Percentiles rank a stretch among this genome's conserved stretches.
Conservation (phyloP, 2,113 vertebrate genomes). For the Antechinus flavipes region DNA sequence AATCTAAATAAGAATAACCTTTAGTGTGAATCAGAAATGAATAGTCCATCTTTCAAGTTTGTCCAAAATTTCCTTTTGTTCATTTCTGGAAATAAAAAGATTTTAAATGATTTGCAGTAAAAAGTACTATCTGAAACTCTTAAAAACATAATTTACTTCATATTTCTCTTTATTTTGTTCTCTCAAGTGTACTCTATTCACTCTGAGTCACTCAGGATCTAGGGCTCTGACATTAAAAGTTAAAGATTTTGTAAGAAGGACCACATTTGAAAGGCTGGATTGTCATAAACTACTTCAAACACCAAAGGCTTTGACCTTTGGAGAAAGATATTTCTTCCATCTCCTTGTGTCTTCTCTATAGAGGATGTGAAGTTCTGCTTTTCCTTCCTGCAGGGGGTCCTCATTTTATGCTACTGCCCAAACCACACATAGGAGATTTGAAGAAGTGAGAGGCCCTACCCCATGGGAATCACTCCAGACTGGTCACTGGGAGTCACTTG, state of each 20-base stretch:
- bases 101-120: background rate
- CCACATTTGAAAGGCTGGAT: background rate
- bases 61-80: background rate
- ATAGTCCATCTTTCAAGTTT: background rate
- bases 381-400: background rate
- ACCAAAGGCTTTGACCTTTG: conserved; percentile 21
- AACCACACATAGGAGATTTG: conserved; percentile 15
- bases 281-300: background rate
- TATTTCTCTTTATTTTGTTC: background rate
- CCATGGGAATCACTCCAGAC: background rate
- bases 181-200: conserved; percentile 1
- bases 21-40: background rate
- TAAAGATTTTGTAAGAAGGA: background rate
- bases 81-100: background rate
- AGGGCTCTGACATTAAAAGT: background rate
- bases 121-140: background rate
- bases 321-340: conserved; percentile 2
- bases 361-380: conserved; percentile 22
- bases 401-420: background rate
- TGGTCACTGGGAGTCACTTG: background rate
- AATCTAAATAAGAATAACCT: background rate
- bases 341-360: background rate
- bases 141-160: background rate
- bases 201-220: background rate
- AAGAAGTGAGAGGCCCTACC: background rate